Conservation (phyloP, 2,113 vertebrate genomes). For the Semnornis frantzii region DNA sequence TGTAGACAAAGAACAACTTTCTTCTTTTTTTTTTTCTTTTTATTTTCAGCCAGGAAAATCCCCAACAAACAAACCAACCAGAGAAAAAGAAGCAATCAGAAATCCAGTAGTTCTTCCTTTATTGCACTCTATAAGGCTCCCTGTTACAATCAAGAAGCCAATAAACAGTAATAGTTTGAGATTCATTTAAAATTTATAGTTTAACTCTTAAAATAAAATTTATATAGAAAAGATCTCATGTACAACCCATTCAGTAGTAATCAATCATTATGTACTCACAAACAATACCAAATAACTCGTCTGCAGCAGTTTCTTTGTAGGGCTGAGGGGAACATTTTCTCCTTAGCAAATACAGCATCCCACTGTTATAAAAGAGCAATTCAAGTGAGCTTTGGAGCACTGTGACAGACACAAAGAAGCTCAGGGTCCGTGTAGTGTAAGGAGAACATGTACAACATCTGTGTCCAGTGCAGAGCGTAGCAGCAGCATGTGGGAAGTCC, state of each 20-base stretch:
- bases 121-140: conserved; percentile 73
- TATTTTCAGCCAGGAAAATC: not conserved
- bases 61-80: not conserved
- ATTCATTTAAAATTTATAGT: conserved; percentile 63
- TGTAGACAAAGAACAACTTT: not conserved
- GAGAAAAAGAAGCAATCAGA: not conserved
- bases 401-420: conserved; percentile 52
- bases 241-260: conserved; percentile 72
- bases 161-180: conserved; percentile 42
- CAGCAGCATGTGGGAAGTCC: conserved; percentile 61
- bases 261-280: conserved; percentile 46
- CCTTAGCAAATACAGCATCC: conserved; percentile 75
- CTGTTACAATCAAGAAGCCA: conserved; percentile 70
- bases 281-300: conserved; percentile 55
- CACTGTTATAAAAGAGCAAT: conserved; percentile 19
- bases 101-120: conserved; percentile 53
- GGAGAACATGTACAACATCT: conserved; percentile 43
- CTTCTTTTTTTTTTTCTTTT: conserved; percentile 34
- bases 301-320: conserved; percentile 67
- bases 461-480: conserved; percentile 68
- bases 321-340: conserved; percentile 56
- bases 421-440: not conserved
- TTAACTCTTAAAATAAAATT: conserved; percentile 75
- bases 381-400: conserved; percentile 65
- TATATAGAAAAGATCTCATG: conserved; percentile 75